These are phyloP conservation scores for Syngnathus rostellatus DNA, from an alignment of 2,797 vertebrate genomes.

Conservation along the genomic window DNA sequence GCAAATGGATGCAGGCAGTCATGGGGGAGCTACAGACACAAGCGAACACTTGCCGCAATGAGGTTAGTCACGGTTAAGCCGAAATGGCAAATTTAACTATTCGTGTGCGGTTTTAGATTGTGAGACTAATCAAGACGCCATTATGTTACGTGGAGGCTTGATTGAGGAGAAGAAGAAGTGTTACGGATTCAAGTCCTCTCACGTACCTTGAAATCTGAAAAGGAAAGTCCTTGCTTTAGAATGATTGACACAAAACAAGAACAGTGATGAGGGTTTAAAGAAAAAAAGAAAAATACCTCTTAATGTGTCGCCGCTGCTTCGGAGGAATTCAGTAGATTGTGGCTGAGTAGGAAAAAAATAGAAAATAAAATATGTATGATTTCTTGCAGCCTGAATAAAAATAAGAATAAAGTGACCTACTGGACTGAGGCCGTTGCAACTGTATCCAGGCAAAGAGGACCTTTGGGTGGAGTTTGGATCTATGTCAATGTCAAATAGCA, in stretches of 20 bases:
- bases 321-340: slow-evolving; percentile 78
- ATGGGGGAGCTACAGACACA: slow-evolving; percentile 68
- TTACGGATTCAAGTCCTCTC: neutral
- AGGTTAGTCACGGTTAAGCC: slow-evolving; percentile 1
- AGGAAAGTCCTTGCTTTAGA: slow-evolving; percentile 4
- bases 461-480: slow-evolving; percentile 75
- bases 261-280: neutral
- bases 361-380: neutral
- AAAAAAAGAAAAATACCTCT: slow-evolving; percentile 68
- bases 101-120: neutral
- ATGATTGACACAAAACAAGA: neutral
- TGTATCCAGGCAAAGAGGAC: slow-evolving; percentile 80
- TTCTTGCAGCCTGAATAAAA: neutral
- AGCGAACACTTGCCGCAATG: slow-evolving; percentile 44
- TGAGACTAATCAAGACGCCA: neutral
- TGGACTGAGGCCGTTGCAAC: slow-evolving; percentile 75
- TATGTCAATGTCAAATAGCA: slow-evolving; percentile 41
- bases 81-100: neutral
- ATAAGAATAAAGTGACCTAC: slow-evolving; percentile 59
- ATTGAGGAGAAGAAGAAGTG: neutral
- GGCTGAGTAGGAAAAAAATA: slow-evolving; percentile 66
- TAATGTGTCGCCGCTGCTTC: slow-evolving; percentile 73
- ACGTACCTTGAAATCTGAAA: slow-evolving; percentile 57
- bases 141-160: neutral
- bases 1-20: slow-evolving; percentile 75